A percentile compares a stretch with the other conserved stretches of the same genome.
Evolutionary conservation across 2,888 invertebrate genomes (phyloP).

Genomic region (Lochmaea crataegi): DNA sequence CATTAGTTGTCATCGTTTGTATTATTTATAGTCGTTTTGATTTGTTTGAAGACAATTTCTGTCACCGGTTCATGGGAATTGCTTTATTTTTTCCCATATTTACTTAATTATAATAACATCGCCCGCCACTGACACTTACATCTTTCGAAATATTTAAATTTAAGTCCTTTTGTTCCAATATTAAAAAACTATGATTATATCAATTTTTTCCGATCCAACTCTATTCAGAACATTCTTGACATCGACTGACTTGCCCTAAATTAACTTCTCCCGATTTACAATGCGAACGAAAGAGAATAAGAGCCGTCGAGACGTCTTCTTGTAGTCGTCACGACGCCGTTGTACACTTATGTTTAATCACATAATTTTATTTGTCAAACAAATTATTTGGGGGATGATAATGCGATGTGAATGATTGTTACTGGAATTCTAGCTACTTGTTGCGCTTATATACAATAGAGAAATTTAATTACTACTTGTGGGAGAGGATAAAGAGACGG

Average conservation of each 20-base stretch:
- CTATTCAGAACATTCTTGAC: background rate
- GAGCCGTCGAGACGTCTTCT: conserved; percentile 11
- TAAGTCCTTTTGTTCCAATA: background rate
- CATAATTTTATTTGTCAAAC: conserved; percentile 18
- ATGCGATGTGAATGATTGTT: background rate
- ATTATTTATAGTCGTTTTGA: conserved; percentile 8
- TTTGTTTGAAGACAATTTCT: conserved; percentile 12
- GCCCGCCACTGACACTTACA: no score
- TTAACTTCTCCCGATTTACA: background rate
- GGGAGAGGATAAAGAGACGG: background rate
- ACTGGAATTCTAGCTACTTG: background rate
- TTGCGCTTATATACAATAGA: conserved; percentile 8
- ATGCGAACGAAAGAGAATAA: background rate
- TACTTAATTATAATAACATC: no score
- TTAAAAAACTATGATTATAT: background rate
- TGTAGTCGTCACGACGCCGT: background rate
- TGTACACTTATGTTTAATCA: conserved; percentile 1
- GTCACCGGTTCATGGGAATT: background rate
- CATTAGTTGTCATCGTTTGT: conserved; percentile 11
- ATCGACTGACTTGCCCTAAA: background rate
- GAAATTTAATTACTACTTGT: background rate
- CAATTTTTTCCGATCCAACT: background rate
- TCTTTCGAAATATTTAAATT: background rate
- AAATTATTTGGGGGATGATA: conserved; percentile 1
- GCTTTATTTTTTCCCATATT: background rate